phyloP scores from a whole-genome alignment of 2,888 invertebrate species.

The Hipparchia sbordonii region DNA sequence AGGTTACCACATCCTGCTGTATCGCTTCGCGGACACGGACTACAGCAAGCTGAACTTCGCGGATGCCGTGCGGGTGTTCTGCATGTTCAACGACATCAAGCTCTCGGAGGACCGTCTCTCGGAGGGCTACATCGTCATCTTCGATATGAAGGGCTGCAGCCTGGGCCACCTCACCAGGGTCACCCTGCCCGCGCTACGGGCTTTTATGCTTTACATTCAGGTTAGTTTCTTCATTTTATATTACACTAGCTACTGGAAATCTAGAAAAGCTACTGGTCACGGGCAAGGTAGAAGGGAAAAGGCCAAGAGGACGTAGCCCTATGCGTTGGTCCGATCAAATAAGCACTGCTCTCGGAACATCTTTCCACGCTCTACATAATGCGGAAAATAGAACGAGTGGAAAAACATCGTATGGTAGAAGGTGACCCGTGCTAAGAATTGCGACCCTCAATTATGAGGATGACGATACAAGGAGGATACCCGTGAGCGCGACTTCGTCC shows the following conservation, averaged over 20 bases:
- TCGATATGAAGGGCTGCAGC: conserved; percentile 86
- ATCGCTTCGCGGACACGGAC: conserved; percentile 83
- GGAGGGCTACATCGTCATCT: conserved; percentile 84
- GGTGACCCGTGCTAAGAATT: no score
- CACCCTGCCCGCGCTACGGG: conserved; percentile 83
- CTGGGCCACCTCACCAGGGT: conserved; percentile 86
- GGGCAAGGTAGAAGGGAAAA: no score
- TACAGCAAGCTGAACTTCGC: conserved; percentile 85
- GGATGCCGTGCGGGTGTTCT: conserved; percentile 85
- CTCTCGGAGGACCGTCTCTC: conserved; percentile 84
- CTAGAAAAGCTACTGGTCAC: no score
- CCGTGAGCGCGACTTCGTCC: no score
- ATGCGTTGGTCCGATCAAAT: no score
- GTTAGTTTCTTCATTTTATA: conserved; percentile 54
- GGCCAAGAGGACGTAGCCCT: no score
- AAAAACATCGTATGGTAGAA: no score
- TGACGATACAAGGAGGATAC: no score
- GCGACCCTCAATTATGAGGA: no score
- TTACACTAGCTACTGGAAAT: not conserved
- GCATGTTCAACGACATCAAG: conserved; percentile 86
- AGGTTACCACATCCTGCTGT: conserved; percentile 84
- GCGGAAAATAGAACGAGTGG: no score
- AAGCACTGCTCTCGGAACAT: no score
- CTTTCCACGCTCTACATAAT: no score
- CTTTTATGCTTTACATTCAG: conserved; percentile 87